Conservation (phyloP, 2,113 vertebrate species). For the Diadophis punctatus region DNA sequence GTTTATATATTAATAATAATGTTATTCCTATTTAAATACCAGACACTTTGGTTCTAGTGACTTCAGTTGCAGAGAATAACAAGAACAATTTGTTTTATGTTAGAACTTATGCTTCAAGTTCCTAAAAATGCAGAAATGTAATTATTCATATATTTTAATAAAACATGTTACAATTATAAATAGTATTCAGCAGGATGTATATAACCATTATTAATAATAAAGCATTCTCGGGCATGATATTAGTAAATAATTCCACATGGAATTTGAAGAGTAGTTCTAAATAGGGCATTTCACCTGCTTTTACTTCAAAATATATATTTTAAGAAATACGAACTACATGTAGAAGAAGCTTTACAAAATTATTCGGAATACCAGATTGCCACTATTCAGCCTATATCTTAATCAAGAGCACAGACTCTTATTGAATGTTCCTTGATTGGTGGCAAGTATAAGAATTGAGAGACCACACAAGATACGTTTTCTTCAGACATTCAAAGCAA, state of each 20-base stretch:
- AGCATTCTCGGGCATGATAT: not conserved
- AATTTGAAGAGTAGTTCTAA: not conserved
- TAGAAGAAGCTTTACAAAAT: not conserved
- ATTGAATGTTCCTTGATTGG: not conserved
- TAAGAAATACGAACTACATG: not conserved
- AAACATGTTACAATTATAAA: not conserved
- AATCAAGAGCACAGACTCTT: not conserved
- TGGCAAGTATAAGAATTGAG: too few species aligned
- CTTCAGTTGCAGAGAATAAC: not conserved
- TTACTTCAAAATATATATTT: not conserved
- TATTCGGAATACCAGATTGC: not conserved
- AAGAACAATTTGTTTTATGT: not conserved
- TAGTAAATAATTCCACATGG: conserved; percentile 5
- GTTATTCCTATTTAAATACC: not conserved
- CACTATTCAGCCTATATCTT: not conserved
- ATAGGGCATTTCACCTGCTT: not conserved
- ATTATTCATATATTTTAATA: not conserved
- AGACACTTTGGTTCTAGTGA: not conserved
- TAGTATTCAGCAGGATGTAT: conserved; percentile 16
- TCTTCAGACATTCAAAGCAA: not conserved
- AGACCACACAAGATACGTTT: not conserved
- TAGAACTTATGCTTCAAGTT: not conserved
- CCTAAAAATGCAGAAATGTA: not conserved
- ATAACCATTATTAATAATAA: not conserved
- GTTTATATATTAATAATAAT: not conserved